Percentiles rank a stretch among this genome's conserved stretches.
These are phyloP conservation scores for Setophaga petechia DNA, from an alignment of 2,113 vertebrate genomes.

Conservation along the genomic window DNA sequence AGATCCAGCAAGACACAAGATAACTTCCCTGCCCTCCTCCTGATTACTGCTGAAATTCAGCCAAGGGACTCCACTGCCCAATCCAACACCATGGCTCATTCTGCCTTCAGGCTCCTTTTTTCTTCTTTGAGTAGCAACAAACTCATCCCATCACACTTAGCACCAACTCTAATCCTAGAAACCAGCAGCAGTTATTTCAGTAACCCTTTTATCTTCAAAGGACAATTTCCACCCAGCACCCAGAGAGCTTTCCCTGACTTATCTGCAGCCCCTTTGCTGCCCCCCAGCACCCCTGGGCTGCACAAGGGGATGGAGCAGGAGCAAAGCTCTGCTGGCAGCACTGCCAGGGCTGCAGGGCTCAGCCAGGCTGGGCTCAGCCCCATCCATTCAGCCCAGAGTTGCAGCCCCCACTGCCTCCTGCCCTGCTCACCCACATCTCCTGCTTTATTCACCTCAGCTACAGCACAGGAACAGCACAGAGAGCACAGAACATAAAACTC, in stretches of 20 bases:
- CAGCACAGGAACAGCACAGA: neutral
- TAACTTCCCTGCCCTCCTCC: slow-evolving; percentile 11
- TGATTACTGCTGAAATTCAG: neutral
- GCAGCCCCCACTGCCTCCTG: neutral
- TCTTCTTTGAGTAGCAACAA: neutral
- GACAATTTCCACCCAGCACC: neutral
- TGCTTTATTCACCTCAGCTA: neutral
- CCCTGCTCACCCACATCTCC: neutral
- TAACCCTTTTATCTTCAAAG: neutral
- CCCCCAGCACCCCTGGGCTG: neutral
- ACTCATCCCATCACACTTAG: neutral
- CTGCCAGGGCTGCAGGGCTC: neutral
- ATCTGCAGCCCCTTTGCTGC: neutral
- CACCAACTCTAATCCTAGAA: neutral
- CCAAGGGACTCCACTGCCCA: neutral
- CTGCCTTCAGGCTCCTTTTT: neutral
- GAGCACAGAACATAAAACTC: neutral
- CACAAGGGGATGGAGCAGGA: neutral
- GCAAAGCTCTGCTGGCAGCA: neutral
- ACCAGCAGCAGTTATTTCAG: neutral
- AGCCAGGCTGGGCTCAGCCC: neutral
- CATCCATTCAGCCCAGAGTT: neutral
- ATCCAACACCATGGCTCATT: neutral
- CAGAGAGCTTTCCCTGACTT: neutral
- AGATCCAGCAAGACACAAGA: neutral